These are phyloP conservation scores for Nesoenas mayeri DNA, from an alignment of 2,113 vertebrate genomes.

Conservation along the genomic window DNA sequence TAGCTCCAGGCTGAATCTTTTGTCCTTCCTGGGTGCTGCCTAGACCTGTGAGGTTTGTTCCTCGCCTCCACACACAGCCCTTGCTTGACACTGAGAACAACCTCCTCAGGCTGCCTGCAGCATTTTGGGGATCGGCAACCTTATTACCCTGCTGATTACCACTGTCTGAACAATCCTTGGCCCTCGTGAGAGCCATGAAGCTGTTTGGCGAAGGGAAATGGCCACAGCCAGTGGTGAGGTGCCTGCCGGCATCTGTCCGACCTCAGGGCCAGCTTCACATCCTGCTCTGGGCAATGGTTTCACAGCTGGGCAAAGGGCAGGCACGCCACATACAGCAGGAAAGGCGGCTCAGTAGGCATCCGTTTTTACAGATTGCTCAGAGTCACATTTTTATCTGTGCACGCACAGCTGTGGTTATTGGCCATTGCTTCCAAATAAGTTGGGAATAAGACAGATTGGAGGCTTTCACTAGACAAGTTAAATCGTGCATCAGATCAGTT, in stretches of 20 bases:
- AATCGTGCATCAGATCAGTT: background rate
- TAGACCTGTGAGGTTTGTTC: background rate
- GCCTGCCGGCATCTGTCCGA: background rate
- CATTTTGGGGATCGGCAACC: background rate
- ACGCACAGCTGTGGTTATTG: background rate
- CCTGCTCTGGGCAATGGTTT: background rate
- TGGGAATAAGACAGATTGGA: background rate
- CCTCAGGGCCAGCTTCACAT: background rate
- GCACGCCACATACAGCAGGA: background rate
- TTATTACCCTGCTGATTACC: background rate
- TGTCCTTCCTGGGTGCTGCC: background rate
- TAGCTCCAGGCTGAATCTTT: background rate
- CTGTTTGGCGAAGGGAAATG: background rate
- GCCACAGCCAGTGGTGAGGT: background rate
- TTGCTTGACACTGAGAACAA: background rate
- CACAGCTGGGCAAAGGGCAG: background rate
- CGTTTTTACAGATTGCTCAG: background rate
- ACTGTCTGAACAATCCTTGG: background rate
- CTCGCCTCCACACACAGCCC: background rate
- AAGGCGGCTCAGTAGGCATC: background rate
- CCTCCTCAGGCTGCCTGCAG: background rate
- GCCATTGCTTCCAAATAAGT: background rate
- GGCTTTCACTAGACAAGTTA: slow-evolving; percentile 17
- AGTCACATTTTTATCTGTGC: background rate
- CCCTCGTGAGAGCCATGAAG: background rate